Evolutionary conservation across 2,888 invertebrate genomes (phyloP), one percentile per base, ranked within the genome.

Genomic region (Zeuzera pyrina): DNA sequence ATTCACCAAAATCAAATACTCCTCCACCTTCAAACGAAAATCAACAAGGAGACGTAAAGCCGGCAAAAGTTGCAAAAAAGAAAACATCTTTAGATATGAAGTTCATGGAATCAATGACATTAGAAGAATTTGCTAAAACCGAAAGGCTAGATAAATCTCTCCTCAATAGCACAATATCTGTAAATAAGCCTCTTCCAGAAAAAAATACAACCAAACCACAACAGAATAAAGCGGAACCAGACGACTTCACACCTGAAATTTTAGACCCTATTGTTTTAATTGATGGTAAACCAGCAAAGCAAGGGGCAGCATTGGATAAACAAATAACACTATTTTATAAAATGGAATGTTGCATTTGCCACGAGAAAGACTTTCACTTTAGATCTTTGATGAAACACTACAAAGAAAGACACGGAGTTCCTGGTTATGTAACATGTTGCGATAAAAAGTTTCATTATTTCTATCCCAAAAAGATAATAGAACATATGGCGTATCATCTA

Each of bases 301-400:
- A 74, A 39, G 83, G 83, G 1, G 46, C 64, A 0, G 79, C 68
- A 5, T 47, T 83, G 29, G 83, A 83, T 41, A 70, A 59, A 46
- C 83, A 83, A 45, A 79, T 83, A 45, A 74, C 76, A 1, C 47
- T 81, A 3, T 83, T 83, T 44, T 83, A 83, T 45, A 76, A 77
- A 52, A 83, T 83, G 83, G 81, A 83, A 54, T 83, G 83, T 41
- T 73, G 74, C 36, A 81, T 83, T 43, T 83, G 83, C 40, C 81
- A 79, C 49, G 71, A 72, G 36, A 61, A 56, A 27, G 77, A 70
- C 10, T 81, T 83, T 42, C 59, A 81, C 46, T 83, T 76, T 40
- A 68, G 74, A 35, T 73, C 79, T 3, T 55, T 83, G 11, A 79
- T 83, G 79, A 71, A 66, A 45, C 83, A 83, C 48, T 83, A 83